Conservation (phyloP, 2,888 invertebrate genomes). For the Pegoplata infirma region DNA sequence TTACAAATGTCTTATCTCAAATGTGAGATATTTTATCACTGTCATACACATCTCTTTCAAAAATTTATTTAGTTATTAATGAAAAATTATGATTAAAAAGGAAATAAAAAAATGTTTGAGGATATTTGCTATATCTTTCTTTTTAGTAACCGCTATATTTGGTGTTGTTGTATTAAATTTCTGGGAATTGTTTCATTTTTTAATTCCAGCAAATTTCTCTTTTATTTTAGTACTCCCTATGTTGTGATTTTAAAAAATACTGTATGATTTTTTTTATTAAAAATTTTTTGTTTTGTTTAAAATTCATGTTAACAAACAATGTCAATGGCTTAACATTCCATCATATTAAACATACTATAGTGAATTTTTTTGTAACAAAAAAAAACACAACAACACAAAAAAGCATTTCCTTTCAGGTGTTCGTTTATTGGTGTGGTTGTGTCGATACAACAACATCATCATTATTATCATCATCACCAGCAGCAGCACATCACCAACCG, state of each 20-base stretch:
- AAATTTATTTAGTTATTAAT: too few species aligned
- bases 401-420: slow-evolving; percentile 64
- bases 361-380: slow-evolving; percentile 20
- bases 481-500: too few species aligned
- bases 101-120: too few species aligned
- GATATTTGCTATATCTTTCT: too few species aligned
- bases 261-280: slow-evolving; percentile 23
- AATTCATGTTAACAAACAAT: slow-evolving; percentile 61
- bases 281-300: slow-evolving; percentile 30
- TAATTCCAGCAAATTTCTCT: slow-evolving; percentile 1
- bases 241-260: slow-evolving; percentile 5
- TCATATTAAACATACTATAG: slow-evolving; percentile 42
- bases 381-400: slow-evolving; percentile 32
- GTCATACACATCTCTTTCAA: too few species aligned
- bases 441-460: slow-evolving; percentile 55
- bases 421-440: slow-evolving; percentile 58
- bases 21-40: too few species aligned
- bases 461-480: slow-evolving; percentile 38
- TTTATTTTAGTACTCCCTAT: slow-evolving; percentile 13
- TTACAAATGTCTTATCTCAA: too few species aligned
- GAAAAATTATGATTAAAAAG: too few species aligned
- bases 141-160: background rate
- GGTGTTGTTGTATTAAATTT: slow-evolving; percentile 31
- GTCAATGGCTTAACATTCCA: slow-evolving; percentile 64
- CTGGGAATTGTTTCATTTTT: slow-evolving; percentile 25